These are phyloP conservation scores for Microtus richardsoni DNA, from an alignment of 2,113 vertebrate genomes.

Conservation along the genomic window DNA sequence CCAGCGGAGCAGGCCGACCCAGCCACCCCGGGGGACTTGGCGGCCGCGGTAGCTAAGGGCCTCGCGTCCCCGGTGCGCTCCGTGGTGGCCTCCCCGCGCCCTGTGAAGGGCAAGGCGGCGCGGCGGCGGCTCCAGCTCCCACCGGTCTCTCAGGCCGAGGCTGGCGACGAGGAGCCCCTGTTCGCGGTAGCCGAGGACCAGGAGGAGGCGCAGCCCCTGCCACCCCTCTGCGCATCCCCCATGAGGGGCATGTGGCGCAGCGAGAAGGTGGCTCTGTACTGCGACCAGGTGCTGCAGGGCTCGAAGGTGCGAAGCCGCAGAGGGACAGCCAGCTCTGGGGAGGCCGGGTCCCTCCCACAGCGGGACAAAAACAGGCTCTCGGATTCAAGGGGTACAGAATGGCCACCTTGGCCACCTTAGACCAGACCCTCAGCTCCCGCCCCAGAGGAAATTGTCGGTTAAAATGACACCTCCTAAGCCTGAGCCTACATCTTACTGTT, in stretches of 20 bases:
- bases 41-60: neutral
- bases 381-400: accelerated
- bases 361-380: no score
- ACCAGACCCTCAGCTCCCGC: neutral
- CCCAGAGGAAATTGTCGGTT: neutral
- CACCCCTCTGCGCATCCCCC: slow-evolving; percentile 54
- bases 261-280: slow-evolving; percentile 81
- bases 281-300: slow-evolving; percentile 82
- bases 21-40: neutral
- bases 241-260: slow-evolving; percentile 69
- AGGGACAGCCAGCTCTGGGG: neutral
- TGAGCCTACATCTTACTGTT: neutral
- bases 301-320: slow-evolving; percentile 79
- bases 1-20: neutral
- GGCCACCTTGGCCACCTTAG: neutral
- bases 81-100: slow-evolving; percentile 49
- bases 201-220: slow-evolving; percentile 71
- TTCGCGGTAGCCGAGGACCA: neutral
- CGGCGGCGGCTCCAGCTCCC: slow-evolving; percentile 47
- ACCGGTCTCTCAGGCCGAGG: neutral
- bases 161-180: neutral
- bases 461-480: neutral
- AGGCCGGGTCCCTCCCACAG: neutral
- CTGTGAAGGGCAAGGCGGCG: neutral
- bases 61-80: slow-evolving; percentile 50